Evolutionary conservation across 2,888 invertebrate genomes (phyloP).

Genomic region (Heliothis peltigera): DNA sequence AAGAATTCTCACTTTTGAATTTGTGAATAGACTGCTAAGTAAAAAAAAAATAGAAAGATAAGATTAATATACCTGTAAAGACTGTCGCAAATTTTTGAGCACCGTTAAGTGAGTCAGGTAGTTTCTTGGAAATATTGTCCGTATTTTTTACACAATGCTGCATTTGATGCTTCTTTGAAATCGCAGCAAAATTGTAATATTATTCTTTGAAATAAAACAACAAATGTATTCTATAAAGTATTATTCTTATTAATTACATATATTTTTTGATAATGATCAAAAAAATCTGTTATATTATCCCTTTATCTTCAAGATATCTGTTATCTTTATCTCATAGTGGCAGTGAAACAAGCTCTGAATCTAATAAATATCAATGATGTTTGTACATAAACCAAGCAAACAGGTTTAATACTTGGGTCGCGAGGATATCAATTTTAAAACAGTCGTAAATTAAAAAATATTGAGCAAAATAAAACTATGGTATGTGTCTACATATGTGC

Average conservation of each 20-base stretch:
- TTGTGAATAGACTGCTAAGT: slow-evolving; percentile 6
- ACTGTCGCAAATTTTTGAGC: slow-evolving; percentile 27
- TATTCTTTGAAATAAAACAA: slow-evolving; percentile 7
- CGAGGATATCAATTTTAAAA: slow-evolving; percentile 59
- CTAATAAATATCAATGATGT: slow-evolving; percentile 59
- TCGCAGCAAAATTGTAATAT: not conserved
- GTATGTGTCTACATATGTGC: slow-evolving; percentile 30
- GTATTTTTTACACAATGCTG: slow-evolving; percentile 10
- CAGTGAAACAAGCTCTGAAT: slow-evolving; percentile 54
- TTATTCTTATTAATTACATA: too few species aligned
- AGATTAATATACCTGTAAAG: slow-evolving; percentile 26
- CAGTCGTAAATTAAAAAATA: slow-evolving; percentile 58
- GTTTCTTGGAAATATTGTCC: slow-evolving; percentile 41
- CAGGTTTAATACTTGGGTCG: slow-evolving; percentile 50
- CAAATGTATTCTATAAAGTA: slow-evolving; percentile 20
- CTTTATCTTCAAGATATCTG: slow-evolving; percentile 48
- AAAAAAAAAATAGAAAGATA: slow-evolving; percentile 38
- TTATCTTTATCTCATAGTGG: slow-evolving; percentile 57
- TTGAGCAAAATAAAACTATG: slow-evolving; percentile 56
- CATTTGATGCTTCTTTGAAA: slow-evolving; percentile 6
- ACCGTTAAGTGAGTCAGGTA: slow-evolving; percentile 47
- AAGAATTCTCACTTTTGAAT: slow-evolving; percentile 21
- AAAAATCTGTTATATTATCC: slow-evolving; percentile 46
- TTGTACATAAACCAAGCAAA: slow-evolving; percentile 56
- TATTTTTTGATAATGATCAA: slow-evolving; percentile 32